Percentiles rank a stretch among this genome's conserved stretches.
These are phyloP conservation scores for Venustaconcha ellipsiformis DNA, from an alignment of 1,140 invertebrate species.

Conservation along the genomic window DNA sequence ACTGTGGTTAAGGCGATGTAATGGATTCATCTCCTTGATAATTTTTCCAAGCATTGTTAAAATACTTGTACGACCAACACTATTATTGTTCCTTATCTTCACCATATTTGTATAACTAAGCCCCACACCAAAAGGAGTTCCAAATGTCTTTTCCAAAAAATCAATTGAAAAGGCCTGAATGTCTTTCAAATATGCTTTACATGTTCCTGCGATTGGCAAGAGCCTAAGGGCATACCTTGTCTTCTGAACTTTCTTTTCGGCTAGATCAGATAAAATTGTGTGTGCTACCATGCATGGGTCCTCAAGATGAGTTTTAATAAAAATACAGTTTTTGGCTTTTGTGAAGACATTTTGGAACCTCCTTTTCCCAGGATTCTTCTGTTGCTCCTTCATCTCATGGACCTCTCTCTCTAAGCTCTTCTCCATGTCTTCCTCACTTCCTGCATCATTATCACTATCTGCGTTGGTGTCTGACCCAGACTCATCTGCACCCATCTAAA, in stretches of 20 bases:
- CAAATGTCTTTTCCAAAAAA: slow-evolving; percentile 82
- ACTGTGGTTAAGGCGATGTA: slow-evolving; percentile 45
- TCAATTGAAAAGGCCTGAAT: slow-evolving; percentile 76
- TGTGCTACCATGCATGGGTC: slow-evolving; percentile 79
- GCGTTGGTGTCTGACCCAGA: no score
- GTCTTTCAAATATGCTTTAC: slow-evolving; percentile 81
- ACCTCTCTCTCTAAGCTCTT: slow-evolving; percentile 62
- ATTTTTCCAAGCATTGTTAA: slow-evolving; percentile 43
- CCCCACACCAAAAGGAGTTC: slow-evolving; percentile 69
- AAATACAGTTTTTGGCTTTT: slow-evolving; percentile 84
- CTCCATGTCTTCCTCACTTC: slow-evolving; percentile 46
- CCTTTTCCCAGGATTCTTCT: slow-evolving; percentile 12
- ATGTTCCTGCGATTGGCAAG: slow-evolving; percentile 84
- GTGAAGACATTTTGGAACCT: slow-evolving; percentile 77
- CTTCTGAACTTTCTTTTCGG: slow-evolving; percentile 83
- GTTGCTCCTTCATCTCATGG: slow-evolving; percentile 68
- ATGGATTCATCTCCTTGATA: slow-evolving; percentile 48
- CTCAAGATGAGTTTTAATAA: slow-evolving; percentile 81
- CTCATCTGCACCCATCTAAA: no score
- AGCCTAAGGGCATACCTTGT: slow-evolving; percentile 83
- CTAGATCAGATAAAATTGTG: slow-evolving; percentile 81
- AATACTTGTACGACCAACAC: slow-evolving; percentile 75
- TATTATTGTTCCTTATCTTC: slow-evolving; percentile 83
- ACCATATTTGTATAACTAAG: slow-evolving; percentile 83
- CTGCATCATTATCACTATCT: no score